Base-by-base conservation (phyloP, 1,140 invertebrate species). In the Lepidurus packardi region DNA sequence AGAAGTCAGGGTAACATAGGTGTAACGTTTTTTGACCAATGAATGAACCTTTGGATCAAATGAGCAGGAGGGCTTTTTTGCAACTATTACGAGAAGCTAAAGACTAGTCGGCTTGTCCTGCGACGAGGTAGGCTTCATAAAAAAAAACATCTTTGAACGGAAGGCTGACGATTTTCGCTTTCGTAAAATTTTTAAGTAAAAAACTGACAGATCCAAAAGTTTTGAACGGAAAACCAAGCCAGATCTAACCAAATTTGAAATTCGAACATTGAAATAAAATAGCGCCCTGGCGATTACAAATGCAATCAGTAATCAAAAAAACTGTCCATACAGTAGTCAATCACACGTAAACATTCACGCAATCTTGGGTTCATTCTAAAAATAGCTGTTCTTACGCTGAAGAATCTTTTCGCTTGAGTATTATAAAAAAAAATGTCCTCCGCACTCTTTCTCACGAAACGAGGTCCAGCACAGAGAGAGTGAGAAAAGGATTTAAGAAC, bases 31-130 rank as follows among this genome's bases (percentile, higher is more conserved):
- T 13, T 65, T 21, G 53, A 65, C 53, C 53, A 65, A 65, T 65
- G 53, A 65, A 65, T 65, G 53, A 65, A 65, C 53, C 53, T 65
- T 65, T 65, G 53, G 53, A 65, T 65, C 53, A 65, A 65, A 16
- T 65, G 53, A 65, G 53, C 53, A 65, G 53, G 53, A 65, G n/a
- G 53, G 53, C 53, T 65, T 65, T 65, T 65, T 65, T 65, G 53
- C 53, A 65, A 21, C 53, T 34, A 65, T 65, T 65, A 65, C 53
- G 21, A 65, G 53, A 65, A 65, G 53, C 53, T 65, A 65, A 65
- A 65, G 53, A 65, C 53, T 65, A 65, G 53, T 65, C 53, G 53
- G 53, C 53, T 65, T 65, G 53, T 65, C 53, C 53, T 65, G 53
- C 53, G 53, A 65, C 53, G 53, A 65, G 53, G 53, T 65, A 65